Evolutionary conservation across 23 tunicate species (phyloP).

Genomic region (Clavelina lepadiformis): DNA sequence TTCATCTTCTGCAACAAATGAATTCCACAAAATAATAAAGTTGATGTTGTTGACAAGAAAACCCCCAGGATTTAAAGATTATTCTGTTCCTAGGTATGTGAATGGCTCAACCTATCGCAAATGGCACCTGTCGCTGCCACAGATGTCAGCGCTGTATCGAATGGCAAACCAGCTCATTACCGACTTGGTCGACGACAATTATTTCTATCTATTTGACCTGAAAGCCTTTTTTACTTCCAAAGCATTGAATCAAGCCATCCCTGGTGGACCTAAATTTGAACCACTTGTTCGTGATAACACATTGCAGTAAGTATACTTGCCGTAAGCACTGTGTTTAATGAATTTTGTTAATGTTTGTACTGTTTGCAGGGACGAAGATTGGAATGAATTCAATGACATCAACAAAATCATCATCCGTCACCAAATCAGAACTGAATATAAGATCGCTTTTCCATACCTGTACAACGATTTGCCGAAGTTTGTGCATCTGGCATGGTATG

Average conservation of each 20-base stretch:
- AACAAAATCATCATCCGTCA: slow-evolving; percentile 98
- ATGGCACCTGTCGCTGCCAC: slow-evolving; percentile 85
- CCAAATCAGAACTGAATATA: slow-evolving; percentile 96
- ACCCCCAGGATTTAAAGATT: too few relatives aligned
- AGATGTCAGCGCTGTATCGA: slow-evolving; percentile 85
- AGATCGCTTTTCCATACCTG: slow-evolving; percentile 95
- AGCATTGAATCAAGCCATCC: slow-evolving; percentile 98
- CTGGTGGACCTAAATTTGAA: slow-evolving; percentile 99
- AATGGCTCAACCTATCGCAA: slow-evolving; percentile 92
- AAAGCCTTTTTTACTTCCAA: slow-evolving; percentile 98
- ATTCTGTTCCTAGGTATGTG: slow-evolving; percentile 66
- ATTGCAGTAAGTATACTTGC: slow-evolving; percentile 52
- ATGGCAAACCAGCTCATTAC: slow-evolving; percentile 95
- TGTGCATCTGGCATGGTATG: slow-evolving; percentile 97
- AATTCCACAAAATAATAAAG: neutral
- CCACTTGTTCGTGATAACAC: slow-evolving; percentile 92
- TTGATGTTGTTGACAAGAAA: too few relatives aligned
- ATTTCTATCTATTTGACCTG: slow-evolving; percentile 91
- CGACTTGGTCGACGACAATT: slow-evolving; percentile 95
- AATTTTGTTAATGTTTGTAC: too few relatives aligned
- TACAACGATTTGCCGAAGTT: slow-evolving; percentile 96
- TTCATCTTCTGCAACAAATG: neutral
- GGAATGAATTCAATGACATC: slow-evolving; percentile 99
- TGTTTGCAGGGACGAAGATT: slow-evolving; percentile 91
- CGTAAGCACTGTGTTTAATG: neutral